Evolutionary conservation across 1,140 invertebrate species (phyloP).

Genomic region (Pseudachorutes palmiensis): DNA sequence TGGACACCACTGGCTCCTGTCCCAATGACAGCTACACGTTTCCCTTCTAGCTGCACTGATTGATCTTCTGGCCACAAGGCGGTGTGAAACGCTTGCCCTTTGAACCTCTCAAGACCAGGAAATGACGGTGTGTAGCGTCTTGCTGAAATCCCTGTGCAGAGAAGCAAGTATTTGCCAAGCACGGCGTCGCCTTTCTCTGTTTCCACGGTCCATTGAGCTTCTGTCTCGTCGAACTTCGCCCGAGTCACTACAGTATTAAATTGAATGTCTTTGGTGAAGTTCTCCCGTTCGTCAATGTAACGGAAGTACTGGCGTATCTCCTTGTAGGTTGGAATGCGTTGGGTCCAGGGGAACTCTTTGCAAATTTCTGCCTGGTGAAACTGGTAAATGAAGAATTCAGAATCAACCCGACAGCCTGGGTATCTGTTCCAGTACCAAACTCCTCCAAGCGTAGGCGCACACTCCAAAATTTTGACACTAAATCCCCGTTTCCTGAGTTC

Average conservation of each 20-base stretch:
- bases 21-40: conserved; percentile 22
- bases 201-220: too few species aligned
- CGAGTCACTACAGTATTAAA: conserved; percentile 6
- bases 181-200: too few species aligned
- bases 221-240: conserved; percentile 13
- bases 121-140: conserved; percentile 10
- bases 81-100: not conserved
- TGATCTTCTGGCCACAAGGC: not conserved
- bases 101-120: conserved; percentile 11
- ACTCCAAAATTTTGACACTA: conserved; percentile 7
- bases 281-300: not conserved
- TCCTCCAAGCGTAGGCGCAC: not conserved
- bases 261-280: not conserved
- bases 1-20: conserved; percentile 25
- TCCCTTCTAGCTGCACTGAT: conserved; percentile 14
- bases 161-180: too few species aligned
- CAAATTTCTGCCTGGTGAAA: not conserved
- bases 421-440: conserved; percentile 17
- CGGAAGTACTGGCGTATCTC: conserved; percentile 2
- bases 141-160: too few species aligned
- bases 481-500: not conserved
- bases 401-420: conserved; percentile 13
- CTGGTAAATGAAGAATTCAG: conserved; percentile 5
- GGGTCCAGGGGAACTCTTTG: conserved; percentile 9
- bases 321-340: conserved; percentile 2